phyloP scores from a whole-genome alignment of 2,113 vertebrate genomes.

The Paradoxurus hermaphroditus region DNA sequence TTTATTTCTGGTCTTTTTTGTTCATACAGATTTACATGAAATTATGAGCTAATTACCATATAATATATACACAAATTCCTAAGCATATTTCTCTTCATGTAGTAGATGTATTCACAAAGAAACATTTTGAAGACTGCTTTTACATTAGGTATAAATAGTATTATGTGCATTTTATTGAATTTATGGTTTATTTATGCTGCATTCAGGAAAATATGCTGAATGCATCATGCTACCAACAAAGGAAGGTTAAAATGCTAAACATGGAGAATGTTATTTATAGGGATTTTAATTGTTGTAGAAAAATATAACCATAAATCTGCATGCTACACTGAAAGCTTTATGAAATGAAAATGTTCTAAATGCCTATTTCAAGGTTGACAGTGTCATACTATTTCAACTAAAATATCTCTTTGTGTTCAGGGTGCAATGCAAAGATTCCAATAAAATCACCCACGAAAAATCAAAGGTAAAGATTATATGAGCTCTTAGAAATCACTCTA shows the following conservation, averaged over 20 bases:
- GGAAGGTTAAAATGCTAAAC: conserved; percentile 50
- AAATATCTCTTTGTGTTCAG: conserved; percentile 35
- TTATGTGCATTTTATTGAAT: background rate
- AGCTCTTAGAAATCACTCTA: background rate
- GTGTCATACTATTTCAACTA: conserved; percentile 37
- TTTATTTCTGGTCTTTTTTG: background rate
- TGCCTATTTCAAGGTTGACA: conserved; percentile 51
- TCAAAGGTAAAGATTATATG: background rate
- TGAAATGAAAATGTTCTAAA: conserved; percentile 52
- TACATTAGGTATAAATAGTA: background rate
- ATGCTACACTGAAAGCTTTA: conserved; percentile 37
- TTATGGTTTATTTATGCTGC: conserved; percentile 7
- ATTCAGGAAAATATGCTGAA: conserved; percentile 35
- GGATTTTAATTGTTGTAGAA: conserved; percentile 60
- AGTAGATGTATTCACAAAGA: background rate
- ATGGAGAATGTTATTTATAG: conserved; percentile 40
- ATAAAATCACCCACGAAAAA: background rate
- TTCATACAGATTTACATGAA: background rate
- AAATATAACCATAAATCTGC: conserved; percentile 49
- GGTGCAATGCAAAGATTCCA: background rate
- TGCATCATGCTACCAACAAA: conserved; percentile 8
- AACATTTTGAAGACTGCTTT: background rate
- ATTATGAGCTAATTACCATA: conserved; percentile 2
- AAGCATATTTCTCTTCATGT: background rate
- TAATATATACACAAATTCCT: background rate